These are phyloP conservation scores for Aporophyla lueneburgensis DNA, from an alignment of 2,888 invertebrate genomes.

Conservation along the genomic window DNA sequence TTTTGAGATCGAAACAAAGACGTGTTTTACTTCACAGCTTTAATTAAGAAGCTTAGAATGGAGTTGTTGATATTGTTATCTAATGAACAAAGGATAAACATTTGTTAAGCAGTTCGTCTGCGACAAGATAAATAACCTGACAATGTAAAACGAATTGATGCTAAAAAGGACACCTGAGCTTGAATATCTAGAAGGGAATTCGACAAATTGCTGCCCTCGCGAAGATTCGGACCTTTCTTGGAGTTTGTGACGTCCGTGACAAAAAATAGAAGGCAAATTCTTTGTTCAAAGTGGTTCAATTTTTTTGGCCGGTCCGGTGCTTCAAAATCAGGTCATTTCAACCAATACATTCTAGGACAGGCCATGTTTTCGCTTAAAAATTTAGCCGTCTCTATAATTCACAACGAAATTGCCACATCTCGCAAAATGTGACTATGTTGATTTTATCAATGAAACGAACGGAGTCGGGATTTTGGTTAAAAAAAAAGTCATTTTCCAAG, in stretches of 20 bases:
- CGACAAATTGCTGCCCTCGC: conserved; percentile 24
- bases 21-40: conserved; percentile 57
- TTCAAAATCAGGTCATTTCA: conserved; percentile 2
- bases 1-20: conserved; percentile 53
- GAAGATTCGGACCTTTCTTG: conserved; percentile 18
- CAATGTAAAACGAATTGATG: conserved; percentile 36
- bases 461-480: conserved; percentile 57
- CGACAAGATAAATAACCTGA: conserved; percentile 33
- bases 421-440: conserved; percentile 65
- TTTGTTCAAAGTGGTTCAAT: conserved; percentile 5
- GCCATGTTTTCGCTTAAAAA: conserved; percentile 37
- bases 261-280: conserved; percentile 22
- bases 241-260: conserved; percentile 15
- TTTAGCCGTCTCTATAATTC: conserved; percentile 39
- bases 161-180: conserved; percentile 37
- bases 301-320: background rate
- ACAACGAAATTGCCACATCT: conserved; percentile 52
- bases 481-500: conserved; percentile 66
- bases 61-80: conserved; percentile 49
- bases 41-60: conserved; percentile 54
- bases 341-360: conserved; percentile 1
- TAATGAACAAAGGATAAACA: conserved; percentile 48
- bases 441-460: conserved; percentile 72
- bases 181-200: conserved; percentile 30
- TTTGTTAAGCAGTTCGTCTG: conserved; percentile 41